Evolutionary conservation across 2,797 vertebrate species (phyloP).

Genomic region (Pseudochirops cupreus): DNA sequence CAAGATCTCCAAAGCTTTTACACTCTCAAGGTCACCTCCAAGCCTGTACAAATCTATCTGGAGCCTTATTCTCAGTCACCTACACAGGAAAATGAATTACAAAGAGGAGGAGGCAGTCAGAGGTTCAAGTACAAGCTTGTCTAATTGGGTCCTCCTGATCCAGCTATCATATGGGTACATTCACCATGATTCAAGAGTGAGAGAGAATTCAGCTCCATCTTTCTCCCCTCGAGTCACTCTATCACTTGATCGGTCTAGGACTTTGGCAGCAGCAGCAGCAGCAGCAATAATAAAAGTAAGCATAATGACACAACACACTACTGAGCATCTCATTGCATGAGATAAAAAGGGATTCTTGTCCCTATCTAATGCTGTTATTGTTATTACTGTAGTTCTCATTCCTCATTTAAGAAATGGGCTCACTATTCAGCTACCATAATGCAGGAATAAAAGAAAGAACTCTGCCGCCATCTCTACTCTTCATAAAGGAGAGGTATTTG

Average conservation of each 20-base stretch:
- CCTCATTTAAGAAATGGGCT: not conserved
- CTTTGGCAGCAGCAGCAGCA: not conserved
- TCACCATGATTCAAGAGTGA: not conserved
- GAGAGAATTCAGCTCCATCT: not conserved
- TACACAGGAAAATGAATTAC: not conserved
- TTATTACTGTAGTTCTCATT: not conserved
- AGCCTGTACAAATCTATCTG: not conserved
- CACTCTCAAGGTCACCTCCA: not conserved
- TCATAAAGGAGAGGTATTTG: not conserved
- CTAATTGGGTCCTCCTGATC: not conserved
- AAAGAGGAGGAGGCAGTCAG: not conserved
- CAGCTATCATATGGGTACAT: not conserved
- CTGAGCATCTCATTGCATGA: not conserved
- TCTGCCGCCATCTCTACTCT: not conserved
- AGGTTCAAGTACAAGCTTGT: not conserved
- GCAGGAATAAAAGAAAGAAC: not conserved
- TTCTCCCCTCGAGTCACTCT: not conserved
- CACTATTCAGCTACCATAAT: not conserved
- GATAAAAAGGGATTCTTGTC: not conserved
- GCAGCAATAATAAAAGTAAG: not conserved
- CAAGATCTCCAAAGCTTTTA: not conserved
- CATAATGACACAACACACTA: not conserved
- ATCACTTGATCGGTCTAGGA: not conserved
- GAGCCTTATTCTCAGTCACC: not conserved
- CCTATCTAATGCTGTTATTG: not conserved